Conservation (phyloP, 92 coral and sea anemone genomes). For the Zoanthus sansibaricus region DNA sequence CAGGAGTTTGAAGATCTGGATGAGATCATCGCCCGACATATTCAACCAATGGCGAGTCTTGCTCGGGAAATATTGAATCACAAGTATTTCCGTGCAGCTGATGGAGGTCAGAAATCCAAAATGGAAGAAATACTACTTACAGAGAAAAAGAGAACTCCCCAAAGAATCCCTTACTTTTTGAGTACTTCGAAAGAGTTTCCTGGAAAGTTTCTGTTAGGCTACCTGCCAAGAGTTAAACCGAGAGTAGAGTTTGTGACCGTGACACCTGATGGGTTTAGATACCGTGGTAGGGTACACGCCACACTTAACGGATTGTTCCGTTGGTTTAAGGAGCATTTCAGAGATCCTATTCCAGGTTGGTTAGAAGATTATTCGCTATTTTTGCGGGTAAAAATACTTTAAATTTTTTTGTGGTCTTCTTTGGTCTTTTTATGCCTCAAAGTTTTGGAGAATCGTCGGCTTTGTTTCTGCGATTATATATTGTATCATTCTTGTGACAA, state of each 20-base stretch:
- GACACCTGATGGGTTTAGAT: constrained; percentile 93
- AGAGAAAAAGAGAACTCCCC: constrained; percentile 90
- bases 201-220: constrained; percentile 94
- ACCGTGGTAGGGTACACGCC: constrained; percentile 94
- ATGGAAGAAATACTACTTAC: constrained; percentile 77
- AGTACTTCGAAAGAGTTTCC: constrained; percentile 88
- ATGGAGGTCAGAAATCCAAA: constrained; percentile 78
- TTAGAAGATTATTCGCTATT: background rate
- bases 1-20: constrained; percentile 99
- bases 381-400: too few relatives aligned
- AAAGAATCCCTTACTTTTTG: constrained; percentile 90
- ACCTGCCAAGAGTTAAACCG: constrained; percentile 92
- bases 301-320: constrained; percentile 90
- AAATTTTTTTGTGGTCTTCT: too few relatives aligned
- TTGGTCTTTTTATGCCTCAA: too few relatives aligned
- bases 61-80: constrained; percentile 89
- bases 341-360: constrained; percentile 99
- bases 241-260: constrained; percentile 86
- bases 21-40: constrained; percentile 96
- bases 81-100: constrained; percentile 88
- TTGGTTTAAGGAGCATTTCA: constrained; percentile 98
- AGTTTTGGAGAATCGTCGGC: too few relatives aligned
- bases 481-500: too few relatives aligned
- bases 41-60: constrained; percentile 97
- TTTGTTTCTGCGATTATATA: too few relatives aligned